Conservation (phyloP, 2,113 vertebrate species). For the Ceuthmochares aereus region DNA sequence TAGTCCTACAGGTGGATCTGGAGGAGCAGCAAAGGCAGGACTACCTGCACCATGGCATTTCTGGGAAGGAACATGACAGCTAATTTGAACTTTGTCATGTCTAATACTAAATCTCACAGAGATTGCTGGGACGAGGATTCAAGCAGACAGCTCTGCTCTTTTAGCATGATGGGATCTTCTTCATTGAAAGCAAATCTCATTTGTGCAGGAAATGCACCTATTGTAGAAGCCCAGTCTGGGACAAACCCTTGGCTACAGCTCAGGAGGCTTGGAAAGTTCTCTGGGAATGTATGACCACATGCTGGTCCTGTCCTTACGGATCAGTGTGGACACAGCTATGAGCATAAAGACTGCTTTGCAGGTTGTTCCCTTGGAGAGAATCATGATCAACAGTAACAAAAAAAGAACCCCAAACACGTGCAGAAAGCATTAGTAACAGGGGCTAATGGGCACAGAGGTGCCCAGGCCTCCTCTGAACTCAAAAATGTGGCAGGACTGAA, state of each 20-base stretch:
- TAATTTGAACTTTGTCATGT: slow-evolving; percentile 4
- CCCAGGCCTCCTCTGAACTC: neutral
- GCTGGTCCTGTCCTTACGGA: neutral
- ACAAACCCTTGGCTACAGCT: neutral
- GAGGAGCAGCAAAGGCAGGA: neutral
- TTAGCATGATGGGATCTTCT: neutral
- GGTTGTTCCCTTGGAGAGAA: neutral
- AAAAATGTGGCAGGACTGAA: neutral
- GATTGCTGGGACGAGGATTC: neutral
- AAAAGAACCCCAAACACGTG: neutral
- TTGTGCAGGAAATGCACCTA: neutral
- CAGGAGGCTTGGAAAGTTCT: neutral
- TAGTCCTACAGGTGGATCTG: neutral
- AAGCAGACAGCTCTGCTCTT: neutral
- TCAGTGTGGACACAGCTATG: neutral
- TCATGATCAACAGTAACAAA: neutral
- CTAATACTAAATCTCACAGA: neutral
- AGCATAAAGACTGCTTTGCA: neutral
- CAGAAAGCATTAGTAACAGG: neutral
- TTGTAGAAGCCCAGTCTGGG: neutral
- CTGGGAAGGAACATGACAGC: slow-evolving; percentile 10
- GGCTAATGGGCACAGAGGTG: neutral
- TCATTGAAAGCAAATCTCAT: neutral
- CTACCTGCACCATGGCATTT: neutral
- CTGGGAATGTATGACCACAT: neutral